phyloP scores from a whole-genome alignment of 2,888 invertebrate genomes.

The Hetaerina titia region DNA sequence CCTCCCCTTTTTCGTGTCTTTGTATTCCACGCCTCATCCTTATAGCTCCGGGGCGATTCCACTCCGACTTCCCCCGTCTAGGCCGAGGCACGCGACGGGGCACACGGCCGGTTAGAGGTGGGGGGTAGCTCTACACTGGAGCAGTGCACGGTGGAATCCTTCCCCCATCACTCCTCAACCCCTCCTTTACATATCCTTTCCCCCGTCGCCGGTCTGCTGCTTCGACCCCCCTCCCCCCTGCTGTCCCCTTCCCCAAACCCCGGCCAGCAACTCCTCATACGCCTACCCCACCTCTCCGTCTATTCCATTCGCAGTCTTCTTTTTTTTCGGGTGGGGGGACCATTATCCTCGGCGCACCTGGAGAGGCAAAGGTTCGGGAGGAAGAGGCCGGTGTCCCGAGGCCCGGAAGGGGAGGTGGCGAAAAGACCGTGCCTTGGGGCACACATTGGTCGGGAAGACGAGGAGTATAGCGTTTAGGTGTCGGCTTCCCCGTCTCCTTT shows the following conservation, averaged over 20 bases:
- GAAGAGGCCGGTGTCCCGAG: neutral
- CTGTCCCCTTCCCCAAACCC: neutral
- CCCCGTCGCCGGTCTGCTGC: neutral
- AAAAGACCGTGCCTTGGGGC: conserved; percentile 19
- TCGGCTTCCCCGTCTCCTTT: neutral
- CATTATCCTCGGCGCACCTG: conserved; percentile 61
- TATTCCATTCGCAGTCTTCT: neutral
- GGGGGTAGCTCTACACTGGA: neutral
- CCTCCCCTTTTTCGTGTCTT: too few species aligned
- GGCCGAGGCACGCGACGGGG: conserved; percentile 56
- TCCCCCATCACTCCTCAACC: neutral
- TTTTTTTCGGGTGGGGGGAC: neutral
- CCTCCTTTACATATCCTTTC: neutral
- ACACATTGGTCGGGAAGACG: neutral
- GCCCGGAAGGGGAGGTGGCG: neutral
- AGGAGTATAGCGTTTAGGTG: neutral
- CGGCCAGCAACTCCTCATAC: neutral
- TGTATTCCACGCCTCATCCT: neutral
- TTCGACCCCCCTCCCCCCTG: neutral
- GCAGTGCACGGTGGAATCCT: neutral
- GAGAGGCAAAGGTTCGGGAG: neutral
- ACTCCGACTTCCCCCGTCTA: neutral
- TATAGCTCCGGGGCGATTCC: neutral
- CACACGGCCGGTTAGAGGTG: conserved; percentile 43
- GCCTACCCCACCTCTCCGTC: neutral